A percentile compares a stretch with the other conserved stretches of the same genome.
phyloP scores from a whole-genome alignment of 2,888 invertebrate genomes.

The Branchipolynoe longqiensis region DNA sequence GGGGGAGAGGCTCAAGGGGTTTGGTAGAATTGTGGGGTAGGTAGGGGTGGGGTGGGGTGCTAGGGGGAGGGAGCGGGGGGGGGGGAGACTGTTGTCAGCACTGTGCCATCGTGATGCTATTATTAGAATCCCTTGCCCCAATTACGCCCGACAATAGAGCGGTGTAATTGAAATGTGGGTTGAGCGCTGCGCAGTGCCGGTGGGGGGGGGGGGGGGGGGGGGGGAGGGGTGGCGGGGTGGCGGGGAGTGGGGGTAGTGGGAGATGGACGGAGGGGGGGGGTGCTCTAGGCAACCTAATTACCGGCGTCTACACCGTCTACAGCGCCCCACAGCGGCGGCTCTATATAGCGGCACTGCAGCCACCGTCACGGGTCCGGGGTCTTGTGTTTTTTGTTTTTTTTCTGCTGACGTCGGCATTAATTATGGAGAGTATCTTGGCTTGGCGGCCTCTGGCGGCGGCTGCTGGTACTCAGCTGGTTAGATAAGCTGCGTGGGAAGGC shows the following conservation, averaged over 20 bases:
- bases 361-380: no score
- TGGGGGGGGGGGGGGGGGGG: neutral
- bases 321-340: neutral
- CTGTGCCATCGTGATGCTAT: slow-evolving; percentile 52
- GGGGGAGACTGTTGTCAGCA: no score
- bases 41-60: no score
- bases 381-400: no score
- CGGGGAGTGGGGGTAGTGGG: neutral
- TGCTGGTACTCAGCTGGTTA: no score
- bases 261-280: neutral
- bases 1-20: no score
- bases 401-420: no score
- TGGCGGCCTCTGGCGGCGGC: no score
- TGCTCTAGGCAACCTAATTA: slow-evolving; percentile 54
- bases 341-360: no score
- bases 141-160: slow-evolving; percentile 44
- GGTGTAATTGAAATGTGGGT: slow-evolving; percentile 54
- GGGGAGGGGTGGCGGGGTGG: neutral
- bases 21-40: neutral
- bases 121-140: slow-evolving; percentile 55
- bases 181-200: slow-evolving; percentile 34
- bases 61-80: no score
- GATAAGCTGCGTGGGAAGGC: no score
- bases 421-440: no score
- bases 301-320: slow-evolving; percentile 13